Base-by-base conservation (phyloP, 2,888 invertebrate species). In the Protonemura montana region DNA sequence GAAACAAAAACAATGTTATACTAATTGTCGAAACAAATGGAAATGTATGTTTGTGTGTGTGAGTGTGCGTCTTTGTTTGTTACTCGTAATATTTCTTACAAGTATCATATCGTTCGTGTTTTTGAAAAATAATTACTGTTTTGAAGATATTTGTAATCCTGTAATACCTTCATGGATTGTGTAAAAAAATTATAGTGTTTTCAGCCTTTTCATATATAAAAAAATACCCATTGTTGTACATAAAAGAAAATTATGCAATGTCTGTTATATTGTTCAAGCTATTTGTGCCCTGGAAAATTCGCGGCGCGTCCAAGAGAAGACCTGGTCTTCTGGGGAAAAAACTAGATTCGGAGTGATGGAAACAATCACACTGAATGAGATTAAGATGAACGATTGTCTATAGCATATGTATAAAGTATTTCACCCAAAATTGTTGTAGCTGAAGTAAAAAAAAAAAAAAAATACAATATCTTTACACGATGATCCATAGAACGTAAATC, bases 61-160 rank as follows among this genome's bases (percentile, higher is more conserved):
- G 59, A 59, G 59, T 59, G 59, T 21, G 59, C 2, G 6, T 59
- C 59, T 59, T 59, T 59, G 13, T 59, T 59, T 59, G 59, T 59
- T 59, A 59, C 59, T 21, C 59, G 59, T 59, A 59, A 59, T 2
- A 21, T 59, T 59, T 59, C 59, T 59, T 59, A 59, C 59, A 59
- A 59, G 59, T 59, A 59, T 35, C 85, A 85, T 85, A 85, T 85
- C 85, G 82, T 83, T 30, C 35, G 82, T 83, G 82, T 83, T 83
- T 83, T 83, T 83, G 35, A 42, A 83, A 59, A 59, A 59, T 59
- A 83, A 83, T 83, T 26, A 41, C 42, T 83, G 41, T 83, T 28
- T 83, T 83, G 82, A n/a, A 83, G 82, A 83, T 21, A 83, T 83
- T 42, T 83, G 82, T 26, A 83, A 83, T 59, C 59, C 59, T 59